These are phyloP conservation scores for Polyommatus iphigenia DNA, from an alignment of 2,888 invertebrate species.

Conservation along the genomic window DNA sequence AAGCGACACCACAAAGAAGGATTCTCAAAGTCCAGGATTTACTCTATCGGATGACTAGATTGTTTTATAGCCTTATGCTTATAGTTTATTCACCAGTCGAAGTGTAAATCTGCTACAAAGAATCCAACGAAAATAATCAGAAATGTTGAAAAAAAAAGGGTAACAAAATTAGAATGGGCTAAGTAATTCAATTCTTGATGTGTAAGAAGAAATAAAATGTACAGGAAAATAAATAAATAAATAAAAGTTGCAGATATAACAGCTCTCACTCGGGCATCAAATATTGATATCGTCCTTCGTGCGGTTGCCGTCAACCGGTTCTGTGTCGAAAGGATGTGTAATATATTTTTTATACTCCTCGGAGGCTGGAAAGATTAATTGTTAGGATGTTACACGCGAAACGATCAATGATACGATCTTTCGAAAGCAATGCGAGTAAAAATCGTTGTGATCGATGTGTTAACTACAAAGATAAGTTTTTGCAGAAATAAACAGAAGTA, in stretches of 20 bases:
- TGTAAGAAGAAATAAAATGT: too few relatives aligned
- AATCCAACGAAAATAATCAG: background rate
- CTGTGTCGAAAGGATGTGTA: constrained; percentile 26
- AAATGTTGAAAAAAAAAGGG: background rate
- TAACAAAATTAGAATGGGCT: background rate
- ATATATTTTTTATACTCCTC: constrained; percentile 23
- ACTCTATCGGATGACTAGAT: constrained; percentile 12
- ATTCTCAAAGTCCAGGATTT: constrained; percentile 14
- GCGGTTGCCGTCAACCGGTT: constrained; percentile 17
- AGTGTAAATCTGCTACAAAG: background rate
- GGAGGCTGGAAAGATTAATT: constrained; percentile 6
- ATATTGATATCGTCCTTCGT: constrained; percentile 20
- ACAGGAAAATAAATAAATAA: background rate
- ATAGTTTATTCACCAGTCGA: background rate
- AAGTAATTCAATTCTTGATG: background rate
- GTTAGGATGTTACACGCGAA: constrained; percentile 13
- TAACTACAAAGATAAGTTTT: background rate
- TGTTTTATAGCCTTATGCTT: constrained; percentile 10
- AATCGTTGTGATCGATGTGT: background rate
- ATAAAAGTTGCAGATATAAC: constrained; percentile 19
- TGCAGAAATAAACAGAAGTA: background rate
- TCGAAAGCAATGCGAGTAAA: background rate
- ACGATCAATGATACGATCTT: constrained; percentile 12
- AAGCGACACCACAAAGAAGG: constrained; percentile 28
- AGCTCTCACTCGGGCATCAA: constrained; percentile 9